phyloP scores from a whole-genome alignment of 2,797 vertebrate genomes.

The Aulostomus chinensis region DNA sequence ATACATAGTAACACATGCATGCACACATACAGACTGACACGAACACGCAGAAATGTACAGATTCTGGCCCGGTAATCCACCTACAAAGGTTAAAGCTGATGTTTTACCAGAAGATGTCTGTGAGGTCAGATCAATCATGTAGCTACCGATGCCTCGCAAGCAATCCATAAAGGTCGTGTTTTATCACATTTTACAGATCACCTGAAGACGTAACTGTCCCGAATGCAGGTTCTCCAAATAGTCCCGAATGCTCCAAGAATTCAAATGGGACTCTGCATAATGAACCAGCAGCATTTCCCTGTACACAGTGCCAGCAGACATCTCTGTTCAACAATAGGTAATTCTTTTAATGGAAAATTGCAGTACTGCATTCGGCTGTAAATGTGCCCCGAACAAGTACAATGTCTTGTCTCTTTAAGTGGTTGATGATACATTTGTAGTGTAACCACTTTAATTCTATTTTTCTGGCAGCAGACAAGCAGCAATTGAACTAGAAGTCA shows the following conservation, averaged over 20 bases:
- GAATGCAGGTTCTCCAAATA: constrained; percentile 45
- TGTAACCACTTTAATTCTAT: constrained; percentile 65
- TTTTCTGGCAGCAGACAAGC: constrained; percentile 51
- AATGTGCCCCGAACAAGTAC: constrained; percentile 56
- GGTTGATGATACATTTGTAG: constrained; percentile 62
- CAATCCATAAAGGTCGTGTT: constrained; percentile 82
- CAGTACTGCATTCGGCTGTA: constrained; percentile 46
- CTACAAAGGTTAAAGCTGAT: constrained; percentile 81
- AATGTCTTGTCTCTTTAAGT: constrained; percentile 56
- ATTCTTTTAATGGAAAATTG: constrained; percentile 62
- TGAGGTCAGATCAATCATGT: constrained; percentile 83
- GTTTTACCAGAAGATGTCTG: constrained; percentile 77
- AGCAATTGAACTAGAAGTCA: constrained; percentile 52
- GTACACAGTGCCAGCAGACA: constrained; percentile 41
- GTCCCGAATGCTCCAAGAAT: constrained; percentile 54
- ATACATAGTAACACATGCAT: constrained; percentile 10
- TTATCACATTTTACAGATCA: constrained; percentile 85
- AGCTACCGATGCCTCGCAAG: constrained; percentile 79
- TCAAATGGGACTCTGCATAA: constrained; percentile 75
- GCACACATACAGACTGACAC: constrained; percentile 4
- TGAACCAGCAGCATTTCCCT: constrained; percentile 77
- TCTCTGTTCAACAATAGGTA: constrained; percentile 60
- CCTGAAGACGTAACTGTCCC: constrained; percentile 77
- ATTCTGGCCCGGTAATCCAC: constrained; percentile 69
- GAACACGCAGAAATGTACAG: constrained; percentile 7